phyloP scores from a whole-genome alignment of 2,797 vertebrate species.

The Gambelia wislizenii region DNA sequence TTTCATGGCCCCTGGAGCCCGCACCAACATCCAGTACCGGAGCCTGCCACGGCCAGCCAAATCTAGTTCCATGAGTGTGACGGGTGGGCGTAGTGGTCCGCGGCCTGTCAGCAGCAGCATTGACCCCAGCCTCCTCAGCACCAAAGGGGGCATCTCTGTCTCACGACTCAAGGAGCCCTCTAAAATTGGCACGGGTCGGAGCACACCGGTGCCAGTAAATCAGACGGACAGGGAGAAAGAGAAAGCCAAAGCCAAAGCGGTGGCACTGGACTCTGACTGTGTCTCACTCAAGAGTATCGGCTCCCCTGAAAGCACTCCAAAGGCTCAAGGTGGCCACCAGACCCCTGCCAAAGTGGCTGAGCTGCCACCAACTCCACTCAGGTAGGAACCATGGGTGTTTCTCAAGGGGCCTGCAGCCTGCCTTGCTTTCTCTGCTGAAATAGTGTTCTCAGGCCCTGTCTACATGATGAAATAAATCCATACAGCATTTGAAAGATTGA shows the following conservation, averaged over 20 bases:
- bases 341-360: conserved; percentile 84
- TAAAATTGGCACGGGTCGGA: conserved; percentile 79
- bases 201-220: conserved; percentile 87
- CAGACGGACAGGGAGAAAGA: conserved; percentile 97
- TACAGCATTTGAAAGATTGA: too few relatives aligned
- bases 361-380: conserved; percentile 87
- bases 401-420: background rate
- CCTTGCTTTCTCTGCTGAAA: background rate
- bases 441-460: background rate
- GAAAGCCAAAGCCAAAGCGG: conserved; percentile 93
- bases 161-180: conserved; percentile 91
- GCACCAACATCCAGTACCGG: conserved; percentile 94
- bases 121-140: conserved; percentile 87
- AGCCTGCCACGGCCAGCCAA: conserved; percentile 97
- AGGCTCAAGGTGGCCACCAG: conserved; percentile 83
- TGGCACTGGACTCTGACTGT: conserved; percentile 89
- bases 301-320: conserved; percentile 85
- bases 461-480: too few relatives aligned
- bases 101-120: conserved; percentile 91
- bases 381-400: conserved; percentile 74
- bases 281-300: conserved; percentile 79
- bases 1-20: conserved; percentile 91
- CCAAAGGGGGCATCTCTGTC: conserved; percentile 81
- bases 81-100: conserved; percentile 79
- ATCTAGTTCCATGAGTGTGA: conserved; percentile 92